These are phyloP conservation scores for Sorex fumeus DNA, from an alignment of 2,113 vertebrate genomes.

Conservation along the genomic window DNA sequence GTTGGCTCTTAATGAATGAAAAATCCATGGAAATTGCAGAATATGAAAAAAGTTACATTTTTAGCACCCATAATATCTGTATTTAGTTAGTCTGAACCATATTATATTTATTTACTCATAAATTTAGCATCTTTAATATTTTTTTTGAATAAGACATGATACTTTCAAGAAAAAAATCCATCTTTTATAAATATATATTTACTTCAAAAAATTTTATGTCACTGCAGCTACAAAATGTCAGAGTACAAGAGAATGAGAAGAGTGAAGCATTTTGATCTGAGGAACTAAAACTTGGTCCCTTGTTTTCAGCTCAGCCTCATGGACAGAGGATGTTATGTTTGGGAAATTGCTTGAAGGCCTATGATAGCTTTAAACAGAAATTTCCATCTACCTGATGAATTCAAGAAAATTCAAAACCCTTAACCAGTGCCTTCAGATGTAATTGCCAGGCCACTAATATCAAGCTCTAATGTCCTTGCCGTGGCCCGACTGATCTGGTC, in stretches of 20 bases:
- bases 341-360: constrained; percentile 57
- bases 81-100: not conserved
- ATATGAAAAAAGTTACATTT: constrained; percentile 26
- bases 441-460: constrained; percentile 71
- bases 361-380: constrained; percentile 58
- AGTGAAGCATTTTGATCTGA: constrained; percentile 26
- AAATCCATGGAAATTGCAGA: not conserved
- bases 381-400: constrained; percentile 56
- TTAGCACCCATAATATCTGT: constrained; percentile 2
- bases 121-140: not conserved
- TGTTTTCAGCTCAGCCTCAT: constrained; percentile 56
- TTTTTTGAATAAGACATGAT: constrained; percentile 52
- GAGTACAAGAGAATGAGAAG: not conserved
- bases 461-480: constrained; percentile 48
- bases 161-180: not conserved
- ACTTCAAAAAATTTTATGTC: constrained; percentile 37
- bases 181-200: constrained; percentile 47
- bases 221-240: constrained; percentile 31
- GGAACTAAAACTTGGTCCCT: constrained; percentile 51
- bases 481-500: constrained; percentile 78
- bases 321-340: constrained; percentile 52
- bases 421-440: constrained; percentile 66
- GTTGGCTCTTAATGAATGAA: constrained; percentile 11
- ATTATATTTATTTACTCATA: constrained; percentile 39
- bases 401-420: constrained; percentile 65